Evolutionary conservation across 1,140 invertebrate genomes (phyloP), one percentile per base, ranked within the genome.

Genomic region (Drosophila quadrilineata): DNA sequence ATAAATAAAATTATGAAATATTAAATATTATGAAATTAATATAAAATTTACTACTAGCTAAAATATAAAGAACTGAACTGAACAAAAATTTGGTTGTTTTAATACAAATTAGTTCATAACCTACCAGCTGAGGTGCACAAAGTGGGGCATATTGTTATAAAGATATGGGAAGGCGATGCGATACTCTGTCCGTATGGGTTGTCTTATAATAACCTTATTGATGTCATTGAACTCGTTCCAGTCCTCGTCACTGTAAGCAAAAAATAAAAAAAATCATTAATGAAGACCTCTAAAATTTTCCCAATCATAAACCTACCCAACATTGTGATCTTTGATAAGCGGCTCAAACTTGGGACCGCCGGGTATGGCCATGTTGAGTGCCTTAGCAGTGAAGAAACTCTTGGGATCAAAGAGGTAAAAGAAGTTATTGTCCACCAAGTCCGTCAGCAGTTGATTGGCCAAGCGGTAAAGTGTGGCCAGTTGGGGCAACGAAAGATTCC

Each of bases 201-300:
- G 98, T 21, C 99, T 91, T 80, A 99, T 99, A 54, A 99, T 99
- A 71, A 99, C 99, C 90, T 99, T 99, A 88, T 99, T 99, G 48
- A 99, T 99, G 88, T 99, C 99, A 92, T 99, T 99, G 86, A 99
- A 99, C 91, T 99, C 99, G 92, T 99, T 99, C 99, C 99, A 99
- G 91, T 99, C 99, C 92, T 99, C 99, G 92, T 99, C 99, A 8
- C 96, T 95, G 73, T 28, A 92, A 91, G 38, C 33, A 6, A 29
- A 14, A 16, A 6, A 19, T 6, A 31, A 6, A 62, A 10, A 9
- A 2, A 22, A 28, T 3, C 17, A 38, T 14, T 26, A 22, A 8
- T 0, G 1, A 50, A 17, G 36, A 0, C 0, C 3, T 38, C 0
- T 3, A 9, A 14, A 5, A 1, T n/a, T 5, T 5, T 33, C 2